phyloP scores from a whole-genome alignment of 1,140 invertebrate genomes.

The Drosophila miranda region DNA sequence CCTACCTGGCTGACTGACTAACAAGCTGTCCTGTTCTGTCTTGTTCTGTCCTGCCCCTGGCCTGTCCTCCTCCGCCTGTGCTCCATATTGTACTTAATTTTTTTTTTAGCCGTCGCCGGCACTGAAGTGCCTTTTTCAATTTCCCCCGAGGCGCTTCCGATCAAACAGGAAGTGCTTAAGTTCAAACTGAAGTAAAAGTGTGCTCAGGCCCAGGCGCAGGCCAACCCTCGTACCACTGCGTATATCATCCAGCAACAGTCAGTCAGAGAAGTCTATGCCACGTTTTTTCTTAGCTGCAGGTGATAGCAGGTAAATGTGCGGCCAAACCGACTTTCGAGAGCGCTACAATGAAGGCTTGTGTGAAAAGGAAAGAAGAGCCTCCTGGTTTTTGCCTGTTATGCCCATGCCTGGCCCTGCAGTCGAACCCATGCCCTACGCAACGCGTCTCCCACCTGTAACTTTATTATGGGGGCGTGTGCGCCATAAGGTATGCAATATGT shows the following conservation, averaged over 20 bases:
- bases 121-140: slow-evolving; percentile 80
- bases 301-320: too few relatives aligned
- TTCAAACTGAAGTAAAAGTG: slow-evolving; percentile 72
- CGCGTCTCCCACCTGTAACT: slow-evolving; percentile 66
- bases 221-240: slow-evolving; percentile 1
- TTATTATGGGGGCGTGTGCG: slow-evolving; percentile 57
- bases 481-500: slow-evolving; percentile 64
- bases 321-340: neutral
- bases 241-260: slow-evolving; percentile 38
- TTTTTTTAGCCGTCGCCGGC: slow-evolving; percentile 50
- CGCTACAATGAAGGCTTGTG: neutral
- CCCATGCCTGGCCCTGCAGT: neutral
- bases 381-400: neutral
- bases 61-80: slow-evolving; percentile 19
- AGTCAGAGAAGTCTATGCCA: slow-evolving; percentile 13
- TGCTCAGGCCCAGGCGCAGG: slow-evolving; percentile 31
- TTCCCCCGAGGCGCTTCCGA: slow-evolving; percentile 78
- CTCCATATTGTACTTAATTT: slow-evolving; percentile 64
- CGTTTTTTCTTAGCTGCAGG: neutral
- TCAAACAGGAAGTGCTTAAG: slow-evolving; percentile 81
- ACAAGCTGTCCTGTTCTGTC: slow-evolving; percentile 48
- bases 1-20: slow-evolving; percentile 42
- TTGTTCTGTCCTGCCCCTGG: slow-evolving; percentile 7
- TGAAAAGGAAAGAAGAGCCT: too few relatives aligned
- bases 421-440: slow-evolving; percentile 5